These are phyloP conservation scores for Pterocles burchelli DNA, from an alignment of 2,113 vertebrate genomes.

Conservation along the genomic window DNA sequence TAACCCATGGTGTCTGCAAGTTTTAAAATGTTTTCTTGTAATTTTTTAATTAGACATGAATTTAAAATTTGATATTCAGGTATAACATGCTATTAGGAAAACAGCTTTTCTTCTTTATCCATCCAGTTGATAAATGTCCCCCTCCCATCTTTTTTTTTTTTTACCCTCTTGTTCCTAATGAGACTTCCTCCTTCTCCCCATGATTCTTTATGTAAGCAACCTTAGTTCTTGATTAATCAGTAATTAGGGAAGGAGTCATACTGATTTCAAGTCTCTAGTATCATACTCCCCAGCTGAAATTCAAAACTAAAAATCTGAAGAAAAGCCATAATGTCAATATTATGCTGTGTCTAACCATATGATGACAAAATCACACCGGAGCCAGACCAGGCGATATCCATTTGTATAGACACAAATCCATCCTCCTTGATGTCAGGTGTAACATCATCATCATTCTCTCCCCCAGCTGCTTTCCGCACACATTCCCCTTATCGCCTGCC, in stretches of 20 bases:
- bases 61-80: background rate
- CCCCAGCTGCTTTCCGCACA: background rate
- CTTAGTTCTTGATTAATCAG: slow-evolving; percentile 73
- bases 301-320: slow-evolving; percentile 30
- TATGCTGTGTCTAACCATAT: slow-evolving; percentile 3
- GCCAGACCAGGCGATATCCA: background rate
- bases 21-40: background rate
- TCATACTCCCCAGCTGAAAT: slow-evolving; percentile 51
- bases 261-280: slow-evolving; percentile 56
- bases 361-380: slow-evolving; percentile 26
- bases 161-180: slow-evolving; percentile 69
- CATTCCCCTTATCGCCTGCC: background rate
- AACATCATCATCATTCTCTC: background rate
- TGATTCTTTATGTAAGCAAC: slow-evolving; percentile 65
- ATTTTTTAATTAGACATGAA: slow-evolving; percentile 43
- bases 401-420: slow-evolving; percentile 5
- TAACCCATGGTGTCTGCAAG: background rate
- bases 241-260: slow-evolving; percentile 68
- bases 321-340: slow-evolving; percentile 46
- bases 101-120: background rate
- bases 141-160: background rate
- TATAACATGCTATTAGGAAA: slow-evolving; percentile 10
- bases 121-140: slow-evolving; percentile 39
- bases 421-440: background rate
- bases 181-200: slow-evolving; percentile 71